Conservation (phyloP, 2,113 vertebrate species). For the Gallinago jamesoni region DNA sequence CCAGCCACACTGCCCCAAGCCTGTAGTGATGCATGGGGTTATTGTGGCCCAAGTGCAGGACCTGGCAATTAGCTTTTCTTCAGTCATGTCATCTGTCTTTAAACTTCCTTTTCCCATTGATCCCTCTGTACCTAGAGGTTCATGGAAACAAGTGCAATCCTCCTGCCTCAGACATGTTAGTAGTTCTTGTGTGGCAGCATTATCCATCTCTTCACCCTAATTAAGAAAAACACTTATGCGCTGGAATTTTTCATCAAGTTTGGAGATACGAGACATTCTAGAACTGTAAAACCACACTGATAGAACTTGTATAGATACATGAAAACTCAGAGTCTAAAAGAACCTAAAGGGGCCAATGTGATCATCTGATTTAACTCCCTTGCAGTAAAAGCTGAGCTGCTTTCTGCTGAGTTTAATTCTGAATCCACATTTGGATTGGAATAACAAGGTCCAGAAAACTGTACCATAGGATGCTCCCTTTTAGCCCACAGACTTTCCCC, state of each 20-base stretch:
- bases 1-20: too few relatives aligned
- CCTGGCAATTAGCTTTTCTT: neutral
- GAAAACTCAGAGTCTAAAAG: neutral
- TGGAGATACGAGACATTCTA: neutral
- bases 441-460: neutral
- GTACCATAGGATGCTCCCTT: neutral
- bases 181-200: neutral
- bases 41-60: too few relatives aligned
- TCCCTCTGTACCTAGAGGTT: neutral
- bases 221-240: neutral
- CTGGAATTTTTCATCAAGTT: neutral
- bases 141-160: neutral
- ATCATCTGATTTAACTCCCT: neutral
- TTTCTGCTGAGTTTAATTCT: neutral
- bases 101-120: neutral
- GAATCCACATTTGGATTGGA: neutral
- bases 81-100: neutral
- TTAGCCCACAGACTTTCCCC: neutral
- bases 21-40: too few relatives aligned
- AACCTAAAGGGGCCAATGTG: neutral
- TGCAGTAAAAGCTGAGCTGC: neutral
- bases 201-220: neutral
- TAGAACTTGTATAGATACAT: neutral
- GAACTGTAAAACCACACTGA: neutral
- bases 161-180: neutral